These are phyloP conservation scores for Lytechinus pictus DNA, from an alignment of 35 echinoderm and acorn worm species.

Conservation along the genomic window DNA sequence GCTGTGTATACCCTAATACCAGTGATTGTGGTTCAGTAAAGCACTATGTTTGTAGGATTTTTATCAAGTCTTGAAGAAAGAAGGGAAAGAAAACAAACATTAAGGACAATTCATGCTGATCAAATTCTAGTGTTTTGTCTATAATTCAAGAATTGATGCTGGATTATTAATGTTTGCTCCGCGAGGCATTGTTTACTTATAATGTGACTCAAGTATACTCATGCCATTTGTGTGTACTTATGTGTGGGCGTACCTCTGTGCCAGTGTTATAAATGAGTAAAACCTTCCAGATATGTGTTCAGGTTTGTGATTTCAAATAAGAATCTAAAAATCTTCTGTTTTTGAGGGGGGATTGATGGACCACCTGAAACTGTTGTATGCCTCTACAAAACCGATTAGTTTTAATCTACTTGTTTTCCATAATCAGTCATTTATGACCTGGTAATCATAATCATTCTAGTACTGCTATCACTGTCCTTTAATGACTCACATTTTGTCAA, in stretches of 20 bases:
- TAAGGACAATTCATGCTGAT: background rate
- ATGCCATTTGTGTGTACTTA: background rate
- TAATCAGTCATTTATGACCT: too few relatives aligned
- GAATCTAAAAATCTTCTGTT: background rate
- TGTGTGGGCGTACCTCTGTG: background rate
- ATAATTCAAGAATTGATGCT: background rate
- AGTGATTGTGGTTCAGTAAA: background rate
- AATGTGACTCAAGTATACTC: background rate
- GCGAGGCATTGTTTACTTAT: background rate
- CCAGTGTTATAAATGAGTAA: background rate
- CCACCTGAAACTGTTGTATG: background rate
- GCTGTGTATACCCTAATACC: too few relatives aligned
- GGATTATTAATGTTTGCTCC: background rate
- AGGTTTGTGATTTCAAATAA: background rate
- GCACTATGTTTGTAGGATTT: background rate
- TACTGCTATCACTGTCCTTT: background rate
- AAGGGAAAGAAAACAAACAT: background rate
- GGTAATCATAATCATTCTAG: background rate
- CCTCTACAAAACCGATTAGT: background rate
- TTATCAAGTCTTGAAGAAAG: background rate
- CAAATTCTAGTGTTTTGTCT: background rate
- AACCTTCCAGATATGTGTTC: background rate
- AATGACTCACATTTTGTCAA: slow-evolving; percentile 14
- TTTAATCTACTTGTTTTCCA: background rate
- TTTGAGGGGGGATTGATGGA: background rate